Percentiles rank a stretch among this genome's conserved stretches.
Conservation (phyloP, 2,113 vertebrate species). For the Myotis yumanensis region DNA sequence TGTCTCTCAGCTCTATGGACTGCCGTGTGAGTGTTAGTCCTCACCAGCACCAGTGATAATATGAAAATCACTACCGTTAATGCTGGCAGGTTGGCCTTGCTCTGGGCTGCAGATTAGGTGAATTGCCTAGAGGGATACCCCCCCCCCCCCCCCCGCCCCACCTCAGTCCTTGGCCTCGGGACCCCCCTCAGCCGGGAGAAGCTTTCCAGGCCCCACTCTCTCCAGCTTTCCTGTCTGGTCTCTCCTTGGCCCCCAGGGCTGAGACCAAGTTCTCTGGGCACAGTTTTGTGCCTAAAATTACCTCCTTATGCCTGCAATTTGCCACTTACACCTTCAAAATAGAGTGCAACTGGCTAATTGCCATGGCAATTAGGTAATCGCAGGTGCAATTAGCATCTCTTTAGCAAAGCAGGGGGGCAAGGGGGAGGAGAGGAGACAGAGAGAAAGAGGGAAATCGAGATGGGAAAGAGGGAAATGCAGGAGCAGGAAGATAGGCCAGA, state of each 20-base stretch:
- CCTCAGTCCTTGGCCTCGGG: background rate
- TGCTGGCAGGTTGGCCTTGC: background rate
- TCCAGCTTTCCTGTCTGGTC: background rate
- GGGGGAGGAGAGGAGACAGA: background rate
- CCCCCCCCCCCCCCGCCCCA: background rate
- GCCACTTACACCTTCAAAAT: constrained; percentile 72
- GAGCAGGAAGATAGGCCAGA: background rate
- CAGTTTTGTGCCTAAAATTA: constrained; percentile 45
- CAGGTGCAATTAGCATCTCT: constrained; percentile 72
- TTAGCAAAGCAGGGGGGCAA: constrained; percentile 32
- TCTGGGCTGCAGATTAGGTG: background rate
- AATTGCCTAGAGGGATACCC: background rate
- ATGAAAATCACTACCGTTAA: constrained; percentile 48
- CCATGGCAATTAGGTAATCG: constrained; percentile 72
- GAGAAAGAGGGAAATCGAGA: background rate
- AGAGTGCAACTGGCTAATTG: constrained; percentile 73
- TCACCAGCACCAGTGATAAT: constrained; percentile 15
- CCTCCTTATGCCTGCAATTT: constrained; percentile 65
- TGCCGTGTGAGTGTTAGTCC: constrained; percentile 35
- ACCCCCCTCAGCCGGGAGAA: background rate
- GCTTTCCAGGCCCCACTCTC: background rate
- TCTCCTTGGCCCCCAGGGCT: background rate
- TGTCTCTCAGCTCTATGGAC: background rate
- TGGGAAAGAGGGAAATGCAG: background rate
- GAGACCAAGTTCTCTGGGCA: constrained; percentile 44